A percentile compares a stretch with the other conserved stretches of the same genome.
These are phyloP conservation scores for Pycnomerus fuliginosus DNA, from an alignment of 2,888 invertebrate genomes.

Conservation along the genomic window DNA sequence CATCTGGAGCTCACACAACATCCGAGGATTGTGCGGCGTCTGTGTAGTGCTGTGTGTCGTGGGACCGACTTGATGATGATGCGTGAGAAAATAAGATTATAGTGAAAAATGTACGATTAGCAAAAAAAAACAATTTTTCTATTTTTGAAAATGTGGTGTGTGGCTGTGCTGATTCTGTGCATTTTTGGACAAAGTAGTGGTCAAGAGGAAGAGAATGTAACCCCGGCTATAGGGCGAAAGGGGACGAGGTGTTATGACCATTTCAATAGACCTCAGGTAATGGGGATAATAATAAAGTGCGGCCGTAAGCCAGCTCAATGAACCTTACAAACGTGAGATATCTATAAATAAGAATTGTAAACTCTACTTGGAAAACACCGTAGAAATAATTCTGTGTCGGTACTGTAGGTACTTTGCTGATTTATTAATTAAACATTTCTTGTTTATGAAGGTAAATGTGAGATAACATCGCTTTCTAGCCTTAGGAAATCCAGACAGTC, in stretches of 20 bases:
- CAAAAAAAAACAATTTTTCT: too few relatives aligned
- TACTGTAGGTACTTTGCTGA: too few relatives aligned
- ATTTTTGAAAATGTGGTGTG: conserved; percentile 11
- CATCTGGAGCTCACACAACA: conserved; percentile 39
- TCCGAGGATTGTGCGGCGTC: conserved; percentile 29
- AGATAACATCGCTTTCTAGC: too few relatives aligned
- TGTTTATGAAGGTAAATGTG: too few relatives aligned
- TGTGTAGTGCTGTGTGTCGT: conserved; percentile 26
- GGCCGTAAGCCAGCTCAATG: conserved; percentile 17
- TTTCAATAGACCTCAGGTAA: conserved; percentile 59
- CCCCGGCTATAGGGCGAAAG: conserved; percentile 45
- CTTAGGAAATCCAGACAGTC: too few relatives aligned
- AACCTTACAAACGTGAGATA: conserved; percentile 26
- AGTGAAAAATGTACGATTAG: not conserved
- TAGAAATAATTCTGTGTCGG: too few relatives aligned
- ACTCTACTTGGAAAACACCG: conserved; percentile 12
- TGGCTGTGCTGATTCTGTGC: conserved; percentile 24
- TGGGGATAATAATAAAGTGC: conserved; percentile 3
- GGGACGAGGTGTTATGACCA: conserved; percentile 57
- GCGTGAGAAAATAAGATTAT: conserved; percentile 25
- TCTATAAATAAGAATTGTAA: conserved; percentile 27
- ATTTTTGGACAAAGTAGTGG: conserved; percentile 16
- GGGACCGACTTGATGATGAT: conserved; percentile 30
- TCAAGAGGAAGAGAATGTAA: conserved; percentile 37
- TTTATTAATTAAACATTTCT: too few relatives aligned